Conservation (phyloP, 2,113 vertebrate species). For the Rhabdornis inornatus region DNA sequence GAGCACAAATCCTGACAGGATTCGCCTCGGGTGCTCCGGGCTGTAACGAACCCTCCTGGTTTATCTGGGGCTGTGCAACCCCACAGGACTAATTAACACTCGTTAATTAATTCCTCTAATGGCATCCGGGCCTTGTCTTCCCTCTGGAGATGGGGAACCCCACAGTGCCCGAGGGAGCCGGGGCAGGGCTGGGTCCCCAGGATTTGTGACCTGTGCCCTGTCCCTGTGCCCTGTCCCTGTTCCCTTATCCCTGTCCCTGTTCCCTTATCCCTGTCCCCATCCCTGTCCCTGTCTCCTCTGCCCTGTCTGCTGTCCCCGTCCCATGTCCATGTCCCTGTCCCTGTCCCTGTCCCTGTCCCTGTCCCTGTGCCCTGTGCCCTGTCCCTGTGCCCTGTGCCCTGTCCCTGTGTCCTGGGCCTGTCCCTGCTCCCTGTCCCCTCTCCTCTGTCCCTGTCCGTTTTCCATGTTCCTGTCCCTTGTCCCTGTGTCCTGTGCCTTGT, state of each 20-base stretch:
- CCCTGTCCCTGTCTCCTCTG: background rate
- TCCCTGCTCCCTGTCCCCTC: background rate
- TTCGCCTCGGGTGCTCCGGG: background rate
- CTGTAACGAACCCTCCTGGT: background rate
- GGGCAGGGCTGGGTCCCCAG: background rate
- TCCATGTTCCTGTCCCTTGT: background rate
- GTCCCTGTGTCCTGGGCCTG: too few species aligned
- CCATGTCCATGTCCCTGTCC: background rate
- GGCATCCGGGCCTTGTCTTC: background rate
- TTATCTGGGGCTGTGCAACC: background rate
- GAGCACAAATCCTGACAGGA: fast-evolving
- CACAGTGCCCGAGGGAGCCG: background rate
- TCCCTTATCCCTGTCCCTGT: background rate
- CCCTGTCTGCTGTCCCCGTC: background rate
- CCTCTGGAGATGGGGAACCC: background rate
- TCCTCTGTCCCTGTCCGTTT: too few species aligned
- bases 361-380: background rate
- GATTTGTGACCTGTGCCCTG: background rate
- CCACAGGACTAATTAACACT: background rate
- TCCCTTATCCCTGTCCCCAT: too few species aligned
- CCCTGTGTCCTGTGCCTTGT: too few species aligned
- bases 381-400: background rate
- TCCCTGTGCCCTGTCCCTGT: background rate
- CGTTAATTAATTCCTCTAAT: background rate
- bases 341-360: background rate